Evolutionary conservation across 2,797 vertebrate genomes (phyloP).

Genomic region (Psittacula derbiana): DNA sequence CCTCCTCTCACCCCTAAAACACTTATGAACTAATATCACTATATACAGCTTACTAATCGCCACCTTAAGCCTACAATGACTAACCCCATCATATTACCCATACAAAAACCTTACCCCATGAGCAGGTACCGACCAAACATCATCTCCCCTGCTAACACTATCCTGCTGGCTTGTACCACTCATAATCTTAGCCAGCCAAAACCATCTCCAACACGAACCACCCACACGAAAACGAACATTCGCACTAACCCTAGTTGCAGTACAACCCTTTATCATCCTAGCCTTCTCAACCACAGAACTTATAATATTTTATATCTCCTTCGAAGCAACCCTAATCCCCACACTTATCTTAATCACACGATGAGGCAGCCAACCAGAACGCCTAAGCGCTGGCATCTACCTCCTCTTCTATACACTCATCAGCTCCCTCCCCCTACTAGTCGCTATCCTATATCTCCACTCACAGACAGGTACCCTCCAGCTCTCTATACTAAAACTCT

Average conservation of each 20-base stretch:
- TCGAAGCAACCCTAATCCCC: fast-evolving
- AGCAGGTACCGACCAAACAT: fast-evolving
- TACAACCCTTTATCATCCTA: fast-evolving
- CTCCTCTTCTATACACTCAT: fast-evolving
- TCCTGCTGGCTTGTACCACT: fast-evolving
- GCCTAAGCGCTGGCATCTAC: fast-evolving
- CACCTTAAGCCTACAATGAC: fast-evolving
- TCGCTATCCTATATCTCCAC: fast-evolving
- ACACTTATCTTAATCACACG: fast-evolving
- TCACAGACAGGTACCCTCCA: fast-evolving
- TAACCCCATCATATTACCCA: fast-evolving
- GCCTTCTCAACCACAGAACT: fast-evolving
- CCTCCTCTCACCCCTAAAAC: fast-evolving
- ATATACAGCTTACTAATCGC: too few species aligned
- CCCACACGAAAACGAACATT: fast-evolving
- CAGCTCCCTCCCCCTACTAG: fast-evolving
- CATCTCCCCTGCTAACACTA: fast-evolving
- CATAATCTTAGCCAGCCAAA: fast-evolving
- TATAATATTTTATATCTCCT: fast-evolving
- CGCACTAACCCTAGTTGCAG: fast-evolving
- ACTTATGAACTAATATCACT: too few species aligned
- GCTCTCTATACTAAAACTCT: fast-evolving
- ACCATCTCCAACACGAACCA: fast-evolving
- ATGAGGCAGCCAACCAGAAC: fast-evolving
- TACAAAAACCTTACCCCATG: fast-evolving